These are phyloP conservation scores for Agrypnia vestita DNA, from an alignment of 1,140 invertebrate genomes.

Conservation along the genomic window DNA sequence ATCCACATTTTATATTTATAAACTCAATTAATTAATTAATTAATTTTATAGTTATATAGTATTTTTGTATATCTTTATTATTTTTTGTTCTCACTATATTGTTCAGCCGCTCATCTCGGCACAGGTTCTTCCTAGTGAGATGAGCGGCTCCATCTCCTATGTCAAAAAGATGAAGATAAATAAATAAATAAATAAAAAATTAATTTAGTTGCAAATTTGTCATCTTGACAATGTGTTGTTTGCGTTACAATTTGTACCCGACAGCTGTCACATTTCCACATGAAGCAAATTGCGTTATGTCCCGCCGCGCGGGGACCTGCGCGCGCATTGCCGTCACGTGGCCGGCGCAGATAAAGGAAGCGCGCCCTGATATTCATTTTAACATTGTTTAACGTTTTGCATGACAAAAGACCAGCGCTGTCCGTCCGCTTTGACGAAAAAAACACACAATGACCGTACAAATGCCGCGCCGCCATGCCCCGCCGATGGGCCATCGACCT, in stretches of 20 bases:
- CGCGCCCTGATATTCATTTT: neutral
- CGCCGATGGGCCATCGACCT: neutral
- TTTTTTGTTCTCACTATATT: too few relatives aligned
- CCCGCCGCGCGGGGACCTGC: neutral
- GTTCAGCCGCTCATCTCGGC: too few relatives aligned
- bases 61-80: too few relatives aligned
- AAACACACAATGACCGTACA: neutral
- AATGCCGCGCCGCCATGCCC: neutral
- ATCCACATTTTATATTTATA: too few relatives aligned
- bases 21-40: too few relatives aligned
- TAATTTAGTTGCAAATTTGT: too few relatives aligned
- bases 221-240: too few relatives aligned
- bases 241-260: neutral
- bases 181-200: too few relatives aligned
- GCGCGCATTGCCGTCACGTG: neutral
- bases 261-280: neutral
- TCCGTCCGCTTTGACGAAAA: conserved; percentile 13
- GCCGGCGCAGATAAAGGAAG: neutral
- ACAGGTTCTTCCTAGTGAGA: too few relatives aligned
- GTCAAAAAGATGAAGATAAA: too few relatives aligned
- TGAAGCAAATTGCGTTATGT: neutral
- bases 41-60: too few relatives aligned
- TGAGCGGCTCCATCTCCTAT: too few relatives aligned
- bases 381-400: conserved; percentile 15
- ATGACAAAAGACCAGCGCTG: conserved; percentile 15